Percentiles rank a stretch among this genome's conserved stretches.
phyloP scores from a whole-genome alignment of 2,797 vertebrate genomes.

The Chrysocyon brachyurus region DNA sequence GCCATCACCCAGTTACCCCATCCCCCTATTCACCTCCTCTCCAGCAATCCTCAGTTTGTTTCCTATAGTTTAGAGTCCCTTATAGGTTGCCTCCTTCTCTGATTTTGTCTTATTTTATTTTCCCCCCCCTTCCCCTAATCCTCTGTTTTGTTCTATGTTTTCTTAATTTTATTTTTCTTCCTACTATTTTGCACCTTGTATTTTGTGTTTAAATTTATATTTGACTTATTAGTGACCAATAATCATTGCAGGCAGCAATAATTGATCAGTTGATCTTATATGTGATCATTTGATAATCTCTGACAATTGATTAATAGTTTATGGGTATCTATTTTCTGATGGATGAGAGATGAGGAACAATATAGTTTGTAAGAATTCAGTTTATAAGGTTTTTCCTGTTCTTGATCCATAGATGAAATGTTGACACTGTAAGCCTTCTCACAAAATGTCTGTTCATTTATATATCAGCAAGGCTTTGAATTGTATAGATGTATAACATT shows the following conservation, averaged over 20 bases:
- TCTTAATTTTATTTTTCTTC: neutral
- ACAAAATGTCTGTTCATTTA: neutral
- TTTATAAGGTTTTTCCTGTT: neutral
- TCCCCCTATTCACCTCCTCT: neutral
- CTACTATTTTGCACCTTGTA: neutral
- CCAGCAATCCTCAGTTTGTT: neutral
- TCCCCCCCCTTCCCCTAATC: neutral
- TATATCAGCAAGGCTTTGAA: neutral
- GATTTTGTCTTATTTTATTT: neutral
- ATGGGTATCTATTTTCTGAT: neutral
- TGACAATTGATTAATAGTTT: neutral
- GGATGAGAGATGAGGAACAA: neutral
- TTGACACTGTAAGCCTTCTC: neutral
- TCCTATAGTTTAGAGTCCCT: neutral
- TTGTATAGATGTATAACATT: neutral
- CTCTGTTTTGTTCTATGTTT: neutral
- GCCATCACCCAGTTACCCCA: neutral
- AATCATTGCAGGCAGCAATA: neutral
- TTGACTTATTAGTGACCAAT: neutral
- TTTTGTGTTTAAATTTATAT: neutral
- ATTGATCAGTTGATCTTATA: neutral
- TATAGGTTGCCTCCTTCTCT: neutral
- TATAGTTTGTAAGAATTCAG: neutral
- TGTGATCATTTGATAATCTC: neutral
- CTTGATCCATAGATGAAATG: neutral